Base-by-base conservation (phyloP, 2,888 invertebrate genomes). In the Cataglyphis livida region DNA sequence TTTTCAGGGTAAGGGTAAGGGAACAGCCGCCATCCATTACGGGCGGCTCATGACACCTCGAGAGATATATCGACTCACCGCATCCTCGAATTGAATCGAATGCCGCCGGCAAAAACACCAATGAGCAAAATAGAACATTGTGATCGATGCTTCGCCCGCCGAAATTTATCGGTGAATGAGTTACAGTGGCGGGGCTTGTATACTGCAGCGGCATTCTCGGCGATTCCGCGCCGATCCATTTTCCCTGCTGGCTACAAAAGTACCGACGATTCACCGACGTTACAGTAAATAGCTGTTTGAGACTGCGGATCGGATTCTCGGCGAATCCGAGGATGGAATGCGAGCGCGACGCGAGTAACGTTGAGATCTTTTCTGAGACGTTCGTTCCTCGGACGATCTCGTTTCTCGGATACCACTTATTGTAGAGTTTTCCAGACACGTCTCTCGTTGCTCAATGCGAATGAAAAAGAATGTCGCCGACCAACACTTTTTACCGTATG, bases 11-110 rank as follows among this genome's bases (percentile, higher is more conserved):
- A 93, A 92, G 93, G 91, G 93, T 93, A 92, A 93, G 93, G 93
- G 93, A 92, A 92, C 92, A 92, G 91, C 93, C 93, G 93, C 93
- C 94, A 94, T 94, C 93, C 93, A 93, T 92, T 93, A 93, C 92
- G 88, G 91, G 91, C 91, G 90, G 93, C 92, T 93, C 93, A 93
- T 94, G 94, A 94, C 94, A 94, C 94, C 93, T 93, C 92, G 90
- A 90, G 91, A 93, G 93, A 93, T 93, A 93, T 93, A 93, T 93
- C 93, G 93, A 93, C 93, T 93, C 92, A 93, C 93, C 93, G 93
- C 93, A 93, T 94, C 93, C 93, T 92, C 93, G 93, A 94, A 94
- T 94, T 94, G 94, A 94, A 94, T 94, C 93, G 94, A 94, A 93
- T 93, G 93, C 93, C 92, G 92, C 92, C 91, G 89, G 93, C 92